A percentile compares a stretch with the other conserved stretches of the same genome.
These are phyloP conservation scores for Merops nubicus DNA, from an alignment of 2,113 vertebrate genomes.

Conservation along the genomic window DNA sequence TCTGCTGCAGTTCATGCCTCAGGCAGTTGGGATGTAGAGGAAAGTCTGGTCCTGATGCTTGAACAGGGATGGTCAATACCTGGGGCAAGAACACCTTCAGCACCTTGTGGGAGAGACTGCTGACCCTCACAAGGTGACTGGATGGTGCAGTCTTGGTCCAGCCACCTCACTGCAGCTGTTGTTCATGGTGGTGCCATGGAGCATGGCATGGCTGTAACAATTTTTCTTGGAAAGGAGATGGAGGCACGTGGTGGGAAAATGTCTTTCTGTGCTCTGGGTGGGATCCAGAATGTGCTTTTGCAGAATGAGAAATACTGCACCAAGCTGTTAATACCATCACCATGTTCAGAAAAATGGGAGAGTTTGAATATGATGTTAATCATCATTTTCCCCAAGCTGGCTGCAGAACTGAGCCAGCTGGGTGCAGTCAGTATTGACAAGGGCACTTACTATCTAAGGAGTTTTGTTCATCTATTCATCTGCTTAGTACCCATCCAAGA, in stretches of 20 bases:
- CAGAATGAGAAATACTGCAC: neutral
- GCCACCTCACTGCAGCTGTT: neutral
- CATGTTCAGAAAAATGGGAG: neutral
- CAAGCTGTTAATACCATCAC: neutral
- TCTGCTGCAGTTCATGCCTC: neutral
- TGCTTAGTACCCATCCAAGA: conserved; percentile 64
- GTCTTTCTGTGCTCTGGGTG: neutral
- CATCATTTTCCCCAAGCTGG: neutral
- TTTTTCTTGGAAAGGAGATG: neutral
- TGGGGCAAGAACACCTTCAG: neutral
- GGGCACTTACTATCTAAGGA: conserved; percentile 21
- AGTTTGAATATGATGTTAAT: neutral
- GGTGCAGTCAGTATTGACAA: conserved; percentile 10
- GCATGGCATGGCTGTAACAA: neutral
- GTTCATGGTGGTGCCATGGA: neutral
- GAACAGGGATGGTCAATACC: neutral
- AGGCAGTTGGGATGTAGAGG: neutral
- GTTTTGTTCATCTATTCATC: conserved; percentile 62
- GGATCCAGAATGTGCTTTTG: neutral
- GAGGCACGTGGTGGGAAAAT: neutral
- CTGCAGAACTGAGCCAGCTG: conserved; percentile 32
- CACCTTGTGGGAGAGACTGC: neutral
- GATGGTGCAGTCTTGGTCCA: rapidly evolving
- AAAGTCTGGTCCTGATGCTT: neutral
- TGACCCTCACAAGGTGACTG: neutral